Evolutionary conservation across 1,140 invertebrate genomes (phyloP).

Genomic region (Papilio glaucus): DNA sequence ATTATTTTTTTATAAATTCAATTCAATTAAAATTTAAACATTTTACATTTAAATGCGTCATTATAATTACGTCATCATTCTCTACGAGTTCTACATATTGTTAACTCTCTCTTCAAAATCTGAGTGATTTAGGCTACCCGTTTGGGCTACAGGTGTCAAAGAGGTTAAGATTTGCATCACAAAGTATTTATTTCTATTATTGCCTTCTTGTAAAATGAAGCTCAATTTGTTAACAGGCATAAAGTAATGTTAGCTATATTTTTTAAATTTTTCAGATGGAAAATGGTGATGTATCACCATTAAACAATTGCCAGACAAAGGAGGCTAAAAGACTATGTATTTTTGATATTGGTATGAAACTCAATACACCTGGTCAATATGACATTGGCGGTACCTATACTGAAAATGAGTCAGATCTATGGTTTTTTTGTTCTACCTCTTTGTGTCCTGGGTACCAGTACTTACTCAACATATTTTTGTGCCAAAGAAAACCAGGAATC

Average conservation of each 20-base stretch:
- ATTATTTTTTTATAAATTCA: no score
- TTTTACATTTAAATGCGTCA: no score
- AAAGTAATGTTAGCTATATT: neutral
- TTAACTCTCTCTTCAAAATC: no score
- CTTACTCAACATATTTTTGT: conserved; percentile 68
- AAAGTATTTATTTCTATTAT: no score
- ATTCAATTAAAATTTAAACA: no score
- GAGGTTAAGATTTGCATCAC: no score
- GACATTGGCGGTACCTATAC: conserved; percentile 68
- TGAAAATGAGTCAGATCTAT: conserved; percentile 54
- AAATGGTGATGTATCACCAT: conserved; percentile 46
- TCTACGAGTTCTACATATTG: no score
- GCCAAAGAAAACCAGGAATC: conserved; percentile 54
- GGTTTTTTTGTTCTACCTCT: conserved; percentile 65
- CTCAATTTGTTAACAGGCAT: no score
- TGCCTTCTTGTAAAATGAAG: no score
- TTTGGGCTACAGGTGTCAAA: no score
- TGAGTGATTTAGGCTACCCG: no score
- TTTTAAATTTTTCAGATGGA: conserved; percentile 48
- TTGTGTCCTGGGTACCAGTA: conserved; percentile 51
- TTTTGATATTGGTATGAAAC: conserved; percentile 57
- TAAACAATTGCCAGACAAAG: conserved; percentile 55
- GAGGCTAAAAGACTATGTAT: conserved; percentile 58
- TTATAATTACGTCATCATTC: no score
- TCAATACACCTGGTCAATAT: conserved; percentile 52